Percentiles rank a stretch among this genome's conserved stretches.
Conservation (phyloP, 2,888 invertebrate genomes). For the Thecophora atra region DNA sequence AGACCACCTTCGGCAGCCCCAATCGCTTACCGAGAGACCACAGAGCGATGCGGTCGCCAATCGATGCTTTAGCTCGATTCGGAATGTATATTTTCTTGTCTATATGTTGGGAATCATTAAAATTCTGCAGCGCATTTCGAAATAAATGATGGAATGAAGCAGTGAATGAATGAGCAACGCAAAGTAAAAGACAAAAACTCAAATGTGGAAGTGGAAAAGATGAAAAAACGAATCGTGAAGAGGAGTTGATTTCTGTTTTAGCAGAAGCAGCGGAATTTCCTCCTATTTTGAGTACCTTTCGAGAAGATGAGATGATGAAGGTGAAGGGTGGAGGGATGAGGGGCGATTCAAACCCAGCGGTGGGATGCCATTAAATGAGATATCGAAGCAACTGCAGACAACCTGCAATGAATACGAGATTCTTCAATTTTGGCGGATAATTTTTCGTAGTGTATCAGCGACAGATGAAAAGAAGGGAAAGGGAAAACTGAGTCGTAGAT, state of each 20-base stretch:
- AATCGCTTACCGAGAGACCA: not conserved
- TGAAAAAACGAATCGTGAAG: not conserved
- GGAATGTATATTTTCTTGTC: no score
- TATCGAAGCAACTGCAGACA: constrained; percentile 24
- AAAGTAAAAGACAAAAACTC: constrained; percentile 10
- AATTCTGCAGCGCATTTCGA: constrained; percentile 44
- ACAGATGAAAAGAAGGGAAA: not conserved
- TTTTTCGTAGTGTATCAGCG: not conserved
- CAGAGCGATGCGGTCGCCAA: not conserved
- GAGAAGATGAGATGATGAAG: not conserved
- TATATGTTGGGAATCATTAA: constrained; percentile 44
- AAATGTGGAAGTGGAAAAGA: not conserved
- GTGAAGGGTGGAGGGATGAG: not conserved
- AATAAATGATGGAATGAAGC: constrained; percentile 34
- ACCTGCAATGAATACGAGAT: constrained; percentile 32
- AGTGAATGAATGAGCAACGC: not conserved
- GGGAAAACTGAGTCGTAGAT: not conserved
- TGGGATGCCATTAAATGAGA: constrained; percentile 12
- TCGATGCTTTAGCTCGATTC: not conserved
- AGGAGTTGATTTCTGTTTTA: not conserved
- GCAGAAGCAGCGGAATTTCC: not conserved
- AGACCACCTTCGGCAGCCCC: not conserved
- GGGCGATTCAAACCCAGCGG: not conserved
- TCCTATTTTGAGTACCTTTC: not conserved
- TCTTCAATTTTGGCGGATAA: constrained; percentile 19